Base-by-base conservation (phyloP, 2,113 vertebrate genomes). In the Ceyx cyanopectus region DNA sequence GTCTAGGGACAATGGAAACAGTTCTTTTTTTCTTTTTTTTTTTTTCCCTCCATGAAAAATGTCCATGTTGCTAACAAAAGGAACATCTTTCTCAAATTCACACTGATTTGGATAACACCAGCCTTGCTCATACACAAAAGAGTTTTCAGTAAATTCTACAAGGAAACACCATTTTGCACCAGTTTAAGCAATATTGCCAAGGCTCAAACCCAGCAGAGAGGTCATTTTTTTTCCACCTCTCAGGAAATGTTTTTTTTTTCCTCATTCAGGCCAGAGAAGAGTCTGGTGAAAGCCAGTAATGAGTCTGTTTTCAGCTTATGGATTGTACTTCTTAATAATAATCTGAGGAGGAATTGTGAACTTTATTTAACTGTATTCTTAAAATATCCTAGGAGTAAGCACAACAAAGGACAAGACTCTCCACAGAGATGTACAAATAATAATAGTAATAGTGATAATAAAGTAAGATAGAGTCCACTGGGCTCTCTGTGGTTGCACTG, bases 111-210 rank as follows among this genome's bases (percentile, higher is more conserved):
- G 34, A 10, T 9, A 23, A 68, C 14, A 20, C 12, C 7, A 40
- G 15, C 18, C 23, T 50, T 15, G 22, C 30, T 65, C 0, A 0
- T 4, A 6, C 9, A 9, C 26, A 40, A 8, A 27, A 48, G 4
- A 9, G 9, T n/a, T 70, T 85, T 57, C 53, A 68, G 0, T 5
- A 29, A 53, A 2, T 65, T 87, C 54, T 15, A 48, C 14, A 18
- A 45, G 54, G 32, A 67, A 78, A 65, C 22, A 51, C 4, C 6
- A 7, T 68, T 87, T 85, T 63, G 14, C 23, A 73, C 15, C 26
- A 6, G 32, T 89, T 74, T 17, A 65, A 51, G n/a, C 32, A 67
- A 12, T 9, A 50, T 61, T 45, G 5, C 34, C 34, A 19, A 87
- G 41, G 43, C 37, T 60, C 40, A 84, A 84, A 57, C 10, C 37